These are phyloP conservation scores for Oreochromis grahami DNA, from an alignment of 2,797 vertebrate species.

Conservation along the genomic window DNA sequence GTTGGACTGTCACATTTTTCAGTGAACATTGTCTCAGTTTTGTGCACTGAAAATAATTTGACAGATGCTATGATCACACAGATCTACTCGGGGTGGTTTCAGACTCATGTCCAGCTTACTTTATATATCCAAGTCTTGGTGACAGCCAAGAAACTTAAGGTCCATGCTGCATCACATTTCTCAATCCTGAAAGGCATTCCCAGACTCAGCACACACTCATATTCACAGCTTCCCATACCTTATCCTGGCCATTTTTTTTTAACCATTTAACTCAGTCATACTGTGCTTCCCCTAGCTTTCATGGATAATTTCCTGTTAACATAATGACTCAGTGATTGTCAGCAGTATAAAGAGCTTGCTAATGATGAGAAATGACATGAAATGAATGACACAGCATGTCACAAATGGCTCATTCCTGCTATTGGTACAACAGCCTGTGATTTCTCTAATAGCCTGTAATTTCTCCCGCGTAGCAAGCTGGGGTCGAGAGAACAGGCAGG, in stretches of 20 bases:
- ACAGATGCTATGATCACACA: background rate
- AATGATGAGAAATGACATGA: constrained; percentile 41
- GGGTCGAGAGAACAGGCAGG: constrained; percentile 1
- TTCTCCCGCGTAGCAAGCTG: constrained; percentile 17
- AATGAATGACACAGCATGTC: constrained; percentile 48
- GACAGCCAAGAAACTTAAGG: background rate
- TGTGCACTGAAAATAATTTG: background rate
- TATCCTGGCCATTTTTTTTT: background rate
- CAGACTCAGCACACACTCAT: background rate
- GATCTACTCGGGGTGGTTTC: background rate
- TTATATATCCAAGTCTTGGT: background rate
- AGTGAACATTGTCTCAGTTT: background rate
- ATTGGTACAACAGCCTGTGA: constrained; percentile 48
- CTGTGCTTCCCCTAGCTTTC: background rate
- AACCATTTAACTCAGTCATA: background rate
- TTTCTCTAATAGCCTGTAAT: constrained; percentile 47
- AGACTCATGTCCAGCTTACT: background rate
- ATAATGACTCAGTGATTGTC: constrained; percentile 15
- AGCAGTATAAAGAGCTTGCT: background rate
- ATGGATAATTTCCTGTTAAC: background rate
- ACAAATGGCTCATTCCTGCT: constrained; percentile 43
- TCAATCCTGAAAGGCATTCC: background rate
- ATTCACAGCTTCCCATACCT: background rate
- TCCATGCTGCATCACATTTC: background rate
- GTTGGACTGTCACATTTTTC: background rate